Base-by-base conservation (phyloP, 35 echinoderm and acorn worm species). In the Amphiura filiformis region DNA sequence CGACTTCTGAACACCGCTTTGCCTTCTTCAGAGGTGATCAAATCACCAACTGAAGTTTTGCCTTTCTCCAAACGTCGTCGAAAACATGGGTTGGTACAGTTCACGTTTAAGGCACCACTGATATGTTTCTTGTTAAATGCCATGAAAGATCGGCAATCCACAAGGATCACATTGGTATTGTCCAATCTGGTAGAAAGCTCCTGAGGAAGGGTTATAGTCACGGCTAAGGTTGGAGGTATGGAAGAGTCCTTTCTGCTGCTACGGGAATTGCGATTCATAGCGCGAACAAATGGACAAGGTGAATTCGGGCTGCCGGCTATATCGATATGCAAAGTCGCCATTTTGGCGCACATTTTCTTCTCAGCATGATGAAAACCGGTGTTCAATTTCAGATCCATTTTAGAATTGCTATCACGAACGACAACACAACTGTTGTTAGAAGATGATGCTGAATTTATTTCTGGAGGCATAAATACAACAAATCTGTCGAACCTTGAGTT, bases 61-160 rank as follows among this genome's bases (percentile, higher is more conserved):
- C 96, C 96, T 34, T 99, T 86, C 36, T 87, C 78, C 39, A 99
- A 78, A 17, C 96, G 39, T 30, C 93, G 76, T 57, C 90, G 87
- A 22, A 85, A 89, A 31, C 94, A 77, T 34, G 87, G 65, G 42
- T 91, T 94, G 42, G 90, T 81, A 56, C 95, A 97, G 56, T 90
- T 95, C 28, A 99, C 93, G 77, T 99, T 99, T 22, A 99, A 34
- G 1, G 96, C 92, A 20, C 93, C 93, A 20, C 78, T 61, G 84
- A 99, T 94, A 40, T 99, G 96, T 35, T 78, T 81, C 41, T 94
- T 94, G 31, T 86, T 99, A 75, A 92, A 99, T 22, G 93, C 96
- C n/a, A 91, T 87, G 39, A 94, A 95, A 5, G 96, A 91, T 15
- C 96, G 89, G 49, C 93, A 90, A 81, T 99, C 96, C 30, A 99